Evolutionary conservation across 2,113 vertebrate genomes (phyloP).

Genomic region (Xiphophorus couchianus): DNA sequence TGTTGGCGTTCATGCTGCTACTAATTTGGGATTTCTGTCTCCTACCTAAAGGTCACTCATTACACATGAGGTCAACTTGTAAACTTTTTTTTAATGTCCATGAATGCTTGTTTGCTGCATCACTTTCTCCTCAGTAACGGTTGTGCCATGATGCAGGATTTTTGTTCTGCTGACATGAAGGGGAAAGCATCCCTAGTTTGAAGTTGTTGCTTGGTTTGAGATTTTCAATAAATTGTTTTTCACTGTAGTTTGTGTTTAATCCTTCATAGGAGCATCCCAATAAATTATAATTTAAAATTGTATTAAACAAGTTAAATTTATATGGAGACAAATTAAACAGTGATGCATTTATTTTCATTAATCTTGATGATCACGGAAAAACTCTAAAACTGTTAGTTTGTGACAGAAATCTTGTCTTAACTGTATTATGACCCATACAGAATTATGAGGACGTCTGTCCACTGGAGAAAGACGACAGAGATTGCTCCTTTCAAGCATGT

Average conservation of each 20-base stretch:
- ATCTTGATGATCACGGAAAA: background rate
- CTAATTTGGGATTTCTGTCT: slow-evolving; percentile 50
- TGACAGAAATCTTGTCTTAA: no score
- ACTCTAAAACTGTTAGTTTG: background rate
- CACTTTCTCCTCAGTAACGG: slow-evolving; percentile 37
- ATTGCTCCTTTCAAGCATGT: background rate
- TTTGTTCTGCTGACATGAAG: slow-evolving; percentile 17
- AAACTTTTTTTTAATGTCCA: slow-evolving; percentile 20
- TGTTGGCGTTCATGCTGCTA: slow-evolving; percentile 58
- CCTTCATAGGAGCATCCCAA: background rate
- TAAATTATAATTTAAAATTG: background rate
- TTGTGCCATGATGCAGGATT: slow-evolving; percentile 49
- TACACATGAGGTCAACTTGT: slow-evolving; percentile 35
- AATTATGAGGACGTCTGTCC: no score
- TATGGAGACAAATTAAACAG: background rate
- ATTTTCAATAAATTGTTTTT: slow-evolving; percentile 63
- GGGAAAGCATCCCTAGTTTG: slow-evolving; percentile 33
- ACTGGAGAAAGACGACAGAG: no score
- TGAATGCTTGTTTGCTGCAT: slow-evolving; percentile 21
- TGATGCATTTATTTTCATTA: background rate
- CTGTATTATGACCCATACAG: no score
- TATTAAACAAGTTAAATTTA: background rate
- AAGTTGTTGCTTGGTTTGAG: slow-evolving; percentile 47
- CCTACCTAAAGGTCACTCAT: slow-evolving; percentile 40
- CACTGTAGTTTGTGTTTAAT: slow-evolving; percentile 34